These are phyloP conservation scores for Andrena dorsata DNA, from an alignment of 2,888 invertebrate species.

Conservation along the genomic window DNA sequence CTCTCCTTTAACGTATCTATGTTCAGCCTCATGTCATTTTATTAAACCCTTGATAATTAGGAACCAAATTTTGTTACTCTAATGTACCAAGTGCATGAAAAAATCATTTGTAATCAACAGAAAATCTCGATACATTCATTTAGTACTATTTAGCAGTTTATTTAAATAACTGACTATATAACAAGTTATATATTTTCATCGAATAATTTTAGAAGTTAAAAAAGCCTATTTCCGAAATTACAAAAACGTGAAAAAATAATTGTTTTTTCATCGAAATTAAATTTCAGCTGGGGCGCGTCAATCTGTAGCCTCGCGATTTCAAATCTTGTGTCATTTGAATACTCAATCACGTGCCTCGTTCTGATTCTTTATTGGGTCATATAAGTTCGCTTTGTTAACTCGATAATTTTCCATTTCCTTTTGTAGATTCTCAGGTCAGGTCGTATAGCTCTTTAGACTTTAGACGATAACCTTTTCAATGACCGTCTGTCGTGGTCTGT, in stretches of 20 bases:
- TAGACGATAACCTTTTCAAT: constrained; percentile 53
- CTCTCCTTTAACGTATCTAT: not conserved
- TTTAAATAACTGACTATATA: not conserved
- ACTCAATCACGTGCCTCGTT: constrained; percentile 65
- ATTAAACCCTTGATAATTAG: too few relatives aligned
- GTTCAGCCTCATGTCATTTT: not conserved
- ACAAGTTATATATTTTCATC: constrained; percentile 8
- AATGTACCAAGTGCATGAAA: too few relatives aligned
- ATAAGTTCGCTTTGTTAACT: constrained; percentile 58
- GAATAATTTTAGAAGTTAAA: too few relatives aligned
- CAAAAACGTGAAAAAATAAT: too few relatives aligned
- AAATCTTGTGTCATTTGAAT: constrained; percentile 33
- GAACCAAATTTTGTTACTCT: too few relatives aligned
- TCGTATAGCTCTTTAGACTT: constrained; percentile 22
- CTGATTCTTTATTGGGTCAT: constrained; percentile 63
- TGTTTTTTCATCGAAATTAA: not conserved
- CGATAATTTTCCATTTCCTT: constrained; percentile 63
- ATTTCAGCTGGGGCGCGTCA: not conserved
- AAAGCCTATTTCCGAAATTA: too few relatives aligned
- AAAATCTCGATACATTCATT: too few relatives aligned
- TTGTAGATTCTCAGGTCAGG: constrained; percentile 36
- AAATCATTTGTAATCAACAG: too few relatives aligned
- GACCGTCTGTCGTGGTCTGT: constrained; percentile 24
- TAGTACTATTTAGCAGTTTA: not conserved
- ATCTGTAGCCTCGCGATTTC: constrained; percentile 17